A percentile compares a stretch with the other conserved stretches of the same genome.
These are phyloP conservation scores for Pipra filicauda DNA, from an alignment of 2,113 vertebrate genomes.

Conservation along the genomic window DNA sequence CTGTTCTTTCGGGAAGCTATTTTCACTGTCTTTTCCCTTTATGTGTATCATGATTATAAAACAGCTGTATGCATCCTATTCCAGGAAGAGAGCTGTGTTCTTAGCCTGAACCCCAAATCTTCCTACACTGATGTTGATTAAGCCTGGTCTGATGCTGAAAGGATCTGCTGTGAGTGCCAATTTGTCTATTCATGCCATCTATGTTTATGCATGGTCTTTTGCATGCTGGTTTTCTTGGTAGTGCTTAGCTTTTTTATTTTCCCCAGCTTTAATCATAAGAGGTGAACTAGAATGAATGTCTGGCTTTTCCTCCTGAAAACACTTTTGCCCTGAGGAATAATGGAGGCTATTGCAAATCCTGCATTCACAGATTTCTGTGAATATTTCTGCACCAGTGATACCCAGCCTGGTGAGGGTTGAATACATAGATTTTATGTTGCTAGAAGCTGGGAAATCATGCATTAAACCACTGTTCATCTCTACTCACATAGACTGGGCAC, in stretches of 20 bases:
- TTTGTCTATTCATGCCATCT: neutral
- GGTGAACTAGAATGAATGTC: neutral
- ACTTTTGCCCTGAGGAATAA: neutral
- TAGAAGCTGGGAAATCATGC: neutral
- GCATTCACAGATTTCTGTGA: neutral
- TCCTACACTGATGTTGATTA: neutral
- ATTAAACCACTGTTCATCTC: neutral
- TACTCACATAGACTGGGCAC: conserved; percentile 80
- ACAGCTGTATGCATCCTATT: neutral
- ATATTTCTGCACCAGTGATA: neutral
- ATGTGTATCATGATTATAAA: neutral
- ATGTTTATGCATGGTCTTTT: neutral
- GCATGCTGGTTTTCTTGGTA: neutral
- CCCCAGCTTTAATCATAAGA: neutral
- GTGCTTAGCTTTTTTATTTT: neutral
- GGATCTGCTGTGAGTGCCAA: neutral
- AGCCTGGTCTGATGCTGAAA: neutral
- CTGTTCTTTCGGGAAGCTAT: neutral
- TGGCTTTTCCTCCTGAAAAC: neutral
- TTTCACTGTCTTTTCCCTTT: neutral
- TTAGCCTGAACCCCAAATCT: neutral
- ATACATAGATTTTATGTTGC: neutral
- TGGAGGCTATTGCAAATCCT: neutral
- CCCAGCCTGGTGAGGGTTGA: neutral
- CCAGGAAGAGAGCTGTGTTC: neutral